These are phyloP conservation scores for Manis pentadactyla DNA, from an alignment of 2,797 vertebrate species.

Conservation along the genomic window DNA sequence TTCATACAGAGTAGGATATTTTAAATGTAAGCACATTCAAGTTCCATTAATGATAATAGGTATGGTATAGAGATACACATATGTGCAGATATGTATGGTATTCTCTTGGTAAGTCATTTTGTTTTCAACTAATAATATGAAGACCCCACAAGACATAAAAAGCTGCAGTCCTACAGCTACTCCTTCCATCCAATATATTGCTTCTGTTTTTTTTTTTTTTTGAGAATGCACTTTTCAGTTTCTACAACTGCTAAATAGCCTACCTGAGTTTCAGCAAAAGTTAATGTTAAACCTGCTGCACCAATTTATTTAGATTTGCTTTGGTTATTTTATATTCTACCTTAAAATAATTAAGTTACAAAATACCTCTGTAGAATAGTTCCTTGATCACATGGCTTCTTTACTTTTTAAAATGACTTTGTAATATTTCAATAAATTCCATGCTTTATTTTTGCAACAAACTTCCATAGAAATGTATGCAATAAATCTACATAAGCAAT, in stretches of 20 bases:
- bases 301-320: slow-evolving; percentile 48
- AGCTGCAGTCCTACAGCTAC: neutral
- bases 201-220: neutral
- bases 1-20: neutral
- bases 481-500: slow-evolving; percentile 20
- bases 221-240: neutral
- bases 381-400: slow-evolving; percentile 34
- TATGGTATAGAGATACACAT: neutral
- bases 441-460: slow-evolving; percentile 49
- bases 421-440: slow-evolving; percentile 40
- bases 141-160: neutral
- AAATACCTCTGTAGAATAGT: neutral
- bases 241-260: neutral
- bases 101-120: neutral
- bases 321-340: slow-evolving; percentile 14
- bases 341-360: slow-evolving; percentile 63
- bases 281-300: neutral
- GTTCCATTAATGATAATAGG: neutral
- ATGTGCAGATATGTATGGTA: neutral
- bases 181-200: neutral
- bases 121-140: neutral
- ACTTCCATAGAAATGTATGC: slow-evolving; percentile 29
- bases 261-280: neutral
- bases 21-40: neutral
- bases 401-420: slow-evolving; percentile 57